These are phyloP conservation scores for Isoperla grammatica DNA, from an alignment of 2,888 invertebrate genomes.

Conservation along the genomic window DNA sequence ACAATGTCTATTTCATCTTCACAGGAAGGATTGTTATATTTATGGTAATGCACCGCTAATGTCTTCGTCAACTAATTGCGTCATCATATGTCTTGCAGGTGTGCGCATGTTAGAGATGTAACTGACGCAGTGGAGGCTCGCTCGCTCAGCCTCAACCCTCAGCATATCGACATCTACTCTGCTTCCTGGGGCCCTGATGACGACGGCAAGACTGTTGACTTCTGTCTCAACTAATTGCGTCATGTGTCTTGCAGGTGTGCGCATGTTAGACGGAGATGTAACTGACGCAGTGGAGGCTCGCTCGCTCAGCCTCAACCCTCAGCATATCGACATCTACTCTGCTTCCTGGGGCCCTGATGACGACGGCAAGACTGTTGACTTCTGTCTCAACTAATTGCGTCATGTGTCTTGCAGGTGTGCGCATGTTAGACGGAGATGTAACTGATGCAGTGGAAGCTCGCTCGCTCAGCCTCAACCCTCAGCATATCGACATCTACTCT, in stretches of 20 bases:
- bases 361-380: too few relatives aligned
- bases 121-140: conserved; percentile 98
- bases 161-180: conserved; percentile 97
- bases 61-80: too few relatives aligned
- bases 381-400: too few relatives aligned
- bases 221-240: too few relatives aligned
- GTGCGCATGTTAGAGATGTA: conserved; percentile 97
- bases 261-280: conserved; percentile 98
- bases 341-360: conserved; percentile 99
- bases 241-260: conserved; percentile 67
- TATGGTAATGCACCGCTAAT: too few relatives aligned
- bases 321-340: conserved; percentile 97
- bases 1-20: too few relatives aligned
- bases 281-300: conserved; percentile 98
- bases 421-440: conserved; percentile 98
- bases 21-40: too few relatives aligned
- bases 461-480: conserved; percentile 87
- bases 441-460: conserved; percentile 98
- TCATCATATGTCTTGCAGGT: conserved; percentile 58
- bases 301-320: conserved; percentile 87
- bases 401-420: conserved; percentile 67
- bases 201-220: conserved; percentile 97
- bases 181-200: conserved; percentile 99
- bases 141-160: conserved; percentile 87
- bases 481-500: conserved; percentile 97